Base-by-base conservation (phyloP, 2,797 vertebrate genomes). In the Xerus rutilus region DNA sequence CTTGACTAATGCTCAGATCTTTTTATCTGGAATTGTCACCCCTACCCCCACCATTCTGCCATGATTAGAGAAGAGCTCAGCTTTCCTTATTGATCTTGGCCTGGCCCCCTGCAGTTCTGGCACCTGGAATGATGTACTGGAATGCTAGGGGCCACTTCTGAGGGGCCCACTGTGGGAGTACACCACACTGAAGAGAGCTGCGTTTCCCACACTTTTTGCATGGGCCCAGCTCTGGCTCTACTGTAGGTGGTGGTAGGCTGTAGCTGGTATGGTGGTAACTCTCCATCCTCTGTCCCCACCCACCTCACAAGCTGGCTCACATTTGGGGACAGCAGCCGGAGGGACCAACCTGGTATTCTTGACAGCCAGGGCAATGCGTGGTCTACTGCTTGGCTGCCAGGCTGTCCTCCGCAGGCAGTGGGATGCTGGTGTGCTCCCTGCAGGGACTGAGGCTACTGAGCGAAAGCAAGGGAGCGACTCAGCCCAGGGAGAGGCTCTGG, bases 231-330 rank as follows among this genome's bases (percentile, higher is more conserved):
- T 90, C 92, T 0, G 76, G 86, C 65, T 96, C 35, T 74, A 76
- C 77, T 49, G 49, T 88, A 88, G 88, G 81, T 0, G 70, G 94
- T 79, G 85, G 92, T 92, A 90, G 78, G 96, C 82, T 93, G 69
- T 82, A 93, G 81, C 96, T 93, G 86, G 49, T 92, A 43, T 89
- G 83, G 69, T 84, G 81, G 57, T 54, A 84, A 92, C 85, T 88
- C 81, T 94, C 57, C 47, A 76, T 90, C 72, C 64, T 83, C 88
- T 83, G 69, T 77, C 52, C 81, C 85, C n/a, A 47, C 79, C 84
- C 52, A 78, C 74, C 64, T 43, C n/a, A 7, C 81, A 95, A 85
- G 73, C 73, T 96, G 95, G 64, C 82, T 94, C 59, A 86, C 78
- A n/a, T 43, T 95, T 69, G 52, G 47, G 45, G n/a, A 91, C 32